A percentile compares a stretch with the other conserved stretches of the same genome.
Evolutionary conservation across 1,140 invertebrate genomes (phyloP).

Genomic region (Ditylenchus dipsaci): DNA sequence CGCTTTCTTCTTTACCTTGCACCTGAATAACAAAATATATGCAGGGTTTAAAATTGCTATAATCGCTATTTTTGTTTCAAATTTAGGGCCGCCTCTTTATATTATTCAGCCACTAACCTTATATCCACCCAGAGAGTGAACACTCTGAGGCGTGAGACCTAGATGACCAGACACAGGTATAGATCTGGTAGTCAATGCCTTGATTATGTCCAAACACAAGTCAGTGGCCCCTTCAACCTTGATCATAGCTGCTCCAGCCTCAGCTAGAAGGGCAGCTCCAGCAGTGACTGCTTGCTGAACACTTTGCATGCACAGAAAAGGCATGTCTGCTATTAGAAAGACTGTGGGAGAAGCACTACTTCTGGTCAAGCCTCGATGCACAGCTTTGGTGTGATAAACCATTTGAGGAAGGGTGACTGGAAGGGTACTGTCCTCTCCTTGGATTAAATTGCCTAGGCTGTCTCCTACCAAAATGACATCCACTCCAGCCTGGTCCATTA

Average conservation of each 20-base stretch:
- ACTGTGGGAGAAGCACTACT: too few relatives aligned
- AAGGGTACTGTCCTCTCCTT: conserved; percentile 28
- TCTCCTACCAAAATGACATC: conserved; percentile 45
- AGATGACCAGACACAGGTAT: conserved; percentile 44
- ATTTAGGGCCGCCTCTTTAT: too few relatives aligned
- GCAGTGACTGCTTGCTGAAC: conserved; percentile 28
- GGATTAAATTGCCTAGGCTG: conserved; percentile 32
- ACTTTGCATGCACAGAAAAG: background rate
- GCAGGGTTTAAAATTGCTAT: too few relatives aligned
- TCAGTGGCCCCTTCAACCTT: conserved; percentile 33
- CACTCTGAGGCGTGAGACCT: conserved; percentile 43
- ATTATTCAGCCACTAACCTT: too few relatives aligned
- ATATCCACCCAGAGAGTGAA: conserved; percentile 28
- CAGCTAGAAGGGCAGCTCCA: conserved; percentile 18
- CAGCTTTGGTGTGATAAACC: conserved; percentile 30
- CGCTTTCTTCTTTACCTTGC: conserved; percentile 1
- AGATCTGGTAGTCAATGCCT: background rate
- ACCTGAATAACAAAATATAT: too few relatives aligned
- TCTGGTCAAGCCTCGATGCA: conserved; percentile 17
- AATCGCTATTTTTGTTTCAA: too few relatives aligned
- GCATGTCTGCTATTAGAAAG: conserved; percentile 24
- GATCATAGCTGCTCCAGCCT: conserved; percentile 40
- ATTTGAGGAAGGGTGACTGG: conserved; percentile 42
- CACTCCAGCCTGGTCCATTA: conserved; percentile 29
- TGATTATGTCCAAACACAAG: conserved; percentile 14